phyloP scores from a whole-genome alignment of 2,888 invertebrate genomes.

The Pollenia angustigena region DNA sequence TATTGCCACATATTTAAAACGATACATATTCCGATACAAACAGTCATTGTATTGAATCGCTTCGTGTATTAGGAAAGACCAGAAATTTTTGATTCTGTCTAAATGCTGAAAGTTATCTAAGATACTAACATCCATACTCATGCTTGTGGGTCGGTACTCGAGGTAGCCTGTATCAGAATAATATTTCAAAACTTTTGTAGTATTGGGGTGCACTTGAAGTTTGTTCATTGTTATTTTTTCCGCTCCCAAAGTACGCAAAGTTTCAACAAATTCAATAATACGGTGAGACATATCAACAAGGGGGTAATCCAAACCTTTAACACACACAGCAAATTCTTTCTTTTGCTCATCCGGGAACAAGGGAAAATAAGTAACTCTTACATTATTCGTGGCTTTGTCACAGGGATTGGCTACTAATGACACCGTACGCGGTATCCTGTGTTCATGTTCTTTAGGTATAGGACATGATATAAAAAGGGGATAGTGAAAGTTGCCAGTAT shows the following conservation, averaged over 20 bases:
- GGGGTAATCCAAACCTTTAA: slow-evolving; percentile 95
- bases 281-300: slow-evolving; percentile 94
- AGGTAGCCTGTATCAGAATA: slow-evolving; percentile 88
- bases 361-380: too few relatives aligned
- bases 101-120: slow-evolving; percentile 88
- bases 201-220: slow-evolving; percentile 94
- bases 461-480: slow-evolving; percentile 87
- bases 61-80: slow-evolving; percentile 91
- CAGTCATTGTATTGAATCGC: slow-evolving; percentile 90
- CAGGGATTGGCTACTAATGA: too few relatives aligned
- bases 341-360: too few relatives aligned
- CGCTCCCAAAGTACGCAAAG: slow-evolving; percentile 84
- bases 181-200: slow-evolving; percentile 89
- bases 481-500: slow-evolving; percentile 92
- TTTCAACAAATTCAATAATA: slow-evolving; percentile 96
- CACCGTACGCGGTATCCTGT: slow-evolving; percentile 81
- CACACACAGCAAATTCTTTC: slow-evolving; percentile 78
- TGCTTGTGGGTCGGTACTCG: slow-evolving; percentile 90
- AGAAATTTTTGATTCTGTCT: slow-evolving; percentile 94
- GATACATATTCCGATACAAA: too few relatives aligned
- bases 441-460: slow-evolving; percentile 59
- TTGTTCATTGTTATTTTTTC: slow-evolving; percentile 96
- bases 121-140: slow-evolving; percentile 94
- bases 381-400: too few relatives aligned
- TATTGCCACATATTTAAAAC: slow-evolving; percentile 91